Percentiles rank a stretch among this genome's conserved stretches.
phyloP scores from a whole-genome alignment of 1,140 invertebrate genomes.

The Pachyrhynchus sulphureomaculatus region DNA sequence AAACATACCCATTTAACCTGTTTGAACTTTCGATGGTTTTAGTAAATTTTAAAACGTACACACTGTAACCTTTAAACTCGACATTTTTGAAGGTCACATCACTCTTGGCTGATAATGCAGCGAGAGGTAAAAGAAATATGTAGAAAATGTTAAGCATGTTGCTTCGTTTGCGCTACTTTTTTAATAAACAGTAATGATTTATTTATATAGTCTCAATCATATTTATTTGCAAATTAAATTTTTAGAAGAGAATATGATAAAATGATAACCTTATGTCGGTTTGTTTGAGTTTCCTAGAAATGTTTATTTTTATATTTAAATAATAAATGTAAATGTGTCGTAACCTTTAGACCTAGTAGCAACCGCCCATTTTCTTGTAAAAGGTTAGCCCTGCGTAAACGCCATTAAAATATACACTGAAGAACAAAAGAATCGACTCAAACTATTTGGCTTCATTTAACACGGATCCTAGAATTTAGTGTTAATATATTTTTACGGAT shows the following conservation, averaged over 20 bases:
- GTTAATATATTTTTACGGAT: no score
- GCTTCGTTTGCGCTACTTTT: not conserved
- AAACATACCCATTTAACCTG: constrained; percentile 29
- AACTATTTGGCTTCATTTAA: no score
- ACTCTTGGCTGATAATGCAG: not conserved
- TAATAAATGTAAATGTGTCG: no score
- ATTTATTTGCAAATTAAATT: not conserved
- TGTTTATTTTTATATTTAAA: constrained; percentile 6
- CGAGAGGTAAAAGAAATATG: not conserved
- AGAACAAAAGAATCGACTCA: no score
- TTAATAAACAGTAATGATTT: not conserved
- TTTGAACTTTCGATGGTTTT: constrained; percentile 25
- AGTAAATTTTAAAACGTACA: constrained; percentile 35
- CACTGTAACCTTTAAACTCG: constrained; percentile 29
- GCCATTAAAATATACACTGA: no score
- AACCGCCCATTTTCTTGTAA: no score
- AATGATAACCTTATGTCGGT: not conserved
- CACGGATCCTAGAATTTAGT: no score
- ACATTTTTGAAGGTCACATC: constrained; percentile 36
- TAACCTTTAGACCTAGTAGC: no score
- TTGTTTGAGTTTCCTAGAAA: not conserved
- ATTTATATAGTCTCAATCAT: not conserved
- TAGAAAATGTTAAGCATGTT: not conserved
- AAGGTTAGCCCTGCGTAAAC: no score
- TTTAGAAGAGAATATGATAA: not conserved